Evolutionary conservation across 1,140 invertebrate genomes (phyloP).

Genomic region (Dendroctonus ponderosae): DNA sequence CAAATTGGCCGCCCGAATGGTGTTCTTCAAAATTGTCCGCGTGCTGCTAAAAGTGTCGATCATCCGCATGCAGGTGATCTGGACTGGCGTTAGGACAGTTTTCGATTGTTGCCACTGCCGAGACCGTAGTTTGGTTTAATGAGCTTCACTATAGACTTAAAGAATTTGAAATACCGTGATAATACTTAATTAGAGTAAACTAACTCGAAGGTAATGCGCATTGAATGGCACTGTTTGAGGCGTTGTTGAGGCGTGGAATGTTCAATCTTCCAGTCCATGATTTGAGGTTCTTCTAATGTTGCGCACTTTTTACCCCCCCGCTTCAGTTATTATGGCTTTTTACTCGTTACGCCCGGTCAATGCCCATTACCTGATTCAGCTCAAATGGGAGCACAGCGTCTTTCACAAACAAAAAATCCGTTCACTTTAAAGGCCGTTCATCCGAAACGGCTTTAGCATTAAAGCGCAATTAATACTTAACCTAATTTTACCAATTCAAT

Average conservation of each 20-base stretch:
- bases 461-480: neutral
- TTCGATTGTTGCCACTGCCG: conserved; percentile 2
- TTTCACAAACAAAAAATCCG: conserved; percentile 42
- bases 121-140: conserved; percentile 30
- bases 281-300: neutral
- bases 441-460: neutral
- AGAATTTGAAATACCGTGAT: conserved; percentile 41
- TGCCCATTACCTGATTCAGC: conserved; percentile 33
- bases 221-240: conserved; percentile 13
- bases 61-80: neutral
- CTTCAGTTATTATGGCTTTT: neutral
- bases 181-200: conserved; percentile 18
- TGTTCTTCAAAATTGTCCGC: conserved; percentile 35
- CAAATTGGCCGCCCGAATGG: conserved; percentile 31
- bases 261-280: conserved; percentile 1
- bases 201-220: conserved; percentile 26
- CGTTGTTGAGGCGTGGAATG: neutral
- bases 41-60: conserved; percentile 2
- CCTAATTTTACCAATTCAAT: conserved; percentile 1
- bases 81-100: neutral
- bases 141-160: conserved; percentile 39
- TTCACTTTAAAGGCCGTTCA: conserved; percentile 35
- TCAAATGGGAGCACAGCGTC: conserved; percentile 41
- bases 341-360: conserved; percentile 2
- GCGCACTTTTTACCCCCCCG: neutral